A percentile compares a stretch with the other conserved stretches of the same genome.
These are phyloP conservation scores for Microtus richardsoni DNA, from an alignment of 2,113 vertebrate genomes.

Conservation along the genomic window DNA sequence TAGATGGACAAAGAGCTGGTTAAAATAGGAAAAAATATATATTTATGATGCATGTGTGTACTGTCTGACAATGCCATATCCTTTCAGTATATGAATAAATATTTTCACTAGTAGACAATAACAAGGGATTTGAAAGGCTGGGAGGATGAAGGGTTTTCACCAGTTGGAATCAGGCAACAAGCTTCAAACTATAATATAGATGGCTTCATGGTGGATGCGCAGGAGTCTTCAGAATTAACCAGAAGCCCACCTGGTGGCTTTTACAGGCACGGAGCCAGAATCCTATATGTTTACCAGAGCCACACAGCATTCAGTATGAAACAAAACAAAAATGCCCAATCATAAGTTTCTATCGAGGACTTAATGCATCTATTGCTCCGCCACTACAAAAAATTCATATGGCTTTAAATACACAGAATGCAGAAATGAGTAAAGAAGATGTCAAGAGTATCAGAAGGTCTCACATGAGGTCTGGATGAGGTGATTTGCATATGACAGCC, in stretches of 20 bases:
- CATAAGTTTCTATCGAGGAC: not conserved
- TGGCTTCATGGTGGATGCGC: not conserved
- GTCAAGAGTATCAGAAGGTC: not conserved
- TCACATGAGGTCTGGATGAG: not conserved
- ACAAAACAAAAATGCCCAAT: not conserved
- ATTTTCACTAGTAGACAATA: not conserved
- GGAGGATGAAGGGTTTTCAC: not conserved
- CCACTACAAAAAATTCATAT: not conserved
- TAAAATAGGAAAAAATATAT: not conserved
- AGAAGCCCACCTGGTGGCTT: not conserved
- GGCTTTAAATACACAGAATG: not conserved
- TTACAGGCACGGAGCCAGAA: too few species aligned
- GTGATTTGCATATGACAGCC: not conserved
- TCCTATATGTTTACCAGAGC: not conserved
- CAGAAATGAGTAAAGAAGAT: not conserved
- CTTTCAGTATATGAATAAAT: not conserved
- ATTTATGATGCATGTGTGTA: not conserved
- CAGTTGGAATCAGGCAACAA: not conserved
- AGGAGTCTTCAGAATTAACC: not conserved
- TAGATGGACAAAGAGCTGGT: not conserved
- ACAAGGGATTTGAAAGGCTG: not conserved
- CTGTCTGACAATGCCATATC: not conserved
- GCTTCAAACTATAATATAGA: not conserved
- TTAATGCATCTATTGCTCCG: too few species aligned
- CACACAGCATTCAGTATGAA: not conserved